Evolutionary conservation across 2,888 invertebrate species (phyloP), one percentile per base, ranked within the genome.

Genomic region (Belgica antarctica): DNA sequence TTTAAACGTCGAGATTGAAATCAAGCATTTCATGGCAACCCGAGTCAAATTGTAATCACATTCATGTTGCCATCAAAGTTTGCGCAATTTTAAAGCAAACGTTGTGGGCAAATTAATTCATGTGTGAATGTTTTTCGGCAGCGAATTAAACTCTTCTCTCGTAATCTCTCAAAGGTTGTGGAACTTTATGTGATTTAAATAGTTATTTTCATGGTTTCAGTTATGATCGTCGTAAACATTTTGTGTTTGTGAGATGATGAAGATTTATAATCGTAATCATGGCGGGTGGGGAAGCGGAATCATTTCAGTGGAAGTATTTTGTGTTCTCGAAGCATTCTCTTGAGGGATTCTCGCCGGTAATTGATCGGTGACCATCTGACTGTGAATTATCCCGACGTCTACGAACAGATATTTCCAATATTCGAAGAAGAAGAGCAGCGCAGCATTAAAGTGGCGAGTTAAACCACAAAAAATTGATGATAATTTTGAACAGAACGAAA

Each of bases 141-240:
- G 15, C 17, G 46, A 31, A 10, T n/a, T n/a, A 31, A 31, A 31
- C 10, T 10, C 10, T 10, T 31, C 31, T 31, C 10, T 31, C 31
- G 31, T n/a, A 8, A 34, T 8, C 12, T 34, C 12, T 12, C 12
- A 8, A 34, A 8, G 34, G 34, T 34, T 34, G 12, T 34, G 15
- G 46, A 46, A 46, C 46, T 46, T 46, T 46, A 46, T 46, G 12
- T 46, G 46, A 46, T 46, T 46, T 46, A 46, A 46, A 46, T 46
- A 46, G 17, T 17, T 46, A 46, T 3, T 46, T 46, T 46, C 46
- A 46, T 46, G 46, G 12, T 46, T 46, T 46, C 12, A 46, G 46
- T 46, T 10, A 17, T 15, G 12, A 46, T 46, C 46, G 12, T 10
- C 46, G 12, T 31, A 31, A 31, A 31, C 31, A 31, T 31, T 31